Percentiles rank a stretch among this genome's conserved stretches.
phyloP scores from a whole-genome alignment of 2,113 vertebrate species.

The Castor canadensis region DNA sequence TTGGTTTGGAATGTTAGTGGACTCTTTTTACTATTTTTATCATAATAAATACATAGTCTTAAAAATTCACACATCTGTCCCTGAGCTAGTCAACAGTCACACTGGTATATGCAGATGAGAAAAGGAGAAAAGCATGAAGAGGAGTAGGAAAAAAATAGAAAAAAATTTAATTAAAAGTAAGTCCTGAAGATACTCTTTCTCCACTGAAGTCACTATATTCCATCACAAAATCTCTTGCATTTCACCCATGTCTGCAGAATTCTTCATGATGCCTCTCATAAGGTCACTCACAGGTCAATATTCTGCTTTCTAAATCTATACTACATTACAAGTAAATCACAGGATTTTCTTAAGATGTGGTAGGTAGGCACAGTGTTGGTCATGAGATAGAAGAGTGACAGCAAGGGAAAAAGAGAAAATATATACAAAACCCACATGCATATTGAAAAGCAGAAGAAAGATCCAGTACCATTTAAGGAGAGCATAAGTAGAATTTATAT shows the following conservation, averaged over 20 bases:
- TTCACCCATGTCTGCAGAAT: background rate
- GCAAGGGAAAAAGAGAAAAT: background rate
- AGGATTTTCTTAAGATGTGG: background rate
- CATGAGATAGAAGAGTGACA: background rate
- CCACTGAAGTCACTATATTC: background rate
- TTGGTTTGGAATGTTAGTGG: background rate
- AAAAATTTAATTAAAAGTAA: background rate
- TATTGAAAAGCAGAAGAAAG: background rate
- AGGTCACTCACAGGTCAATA: background rate
- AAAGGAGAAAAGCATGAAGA: background rate
- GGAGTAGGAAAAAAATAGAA: background rate
- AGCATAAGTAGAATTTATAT: background rate
- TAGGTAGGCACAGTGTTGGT: background rate
- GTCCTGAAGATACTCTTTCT: background rate
- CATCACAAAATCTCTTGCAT: background rate
- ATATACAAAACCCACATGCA: too few relatives aligned
- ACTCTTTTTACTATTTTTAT: background rate
- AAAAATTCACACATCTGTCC: background rate
- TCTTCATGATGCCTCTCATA: background rate
- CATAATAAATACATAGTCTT: background rate
- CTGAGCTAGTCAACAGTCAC: background rate
- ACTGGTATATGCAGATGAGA: background rate
- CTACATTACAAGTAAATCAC: background rate
- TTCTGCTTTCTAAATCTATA: background rate
- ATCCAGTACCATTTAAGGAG: background rate